These are phyloP conservation scores for Epinotia ramella DNA, from an alignment of 2,888 invertebrate genomes.

Conservation along the genomic window DNA sequence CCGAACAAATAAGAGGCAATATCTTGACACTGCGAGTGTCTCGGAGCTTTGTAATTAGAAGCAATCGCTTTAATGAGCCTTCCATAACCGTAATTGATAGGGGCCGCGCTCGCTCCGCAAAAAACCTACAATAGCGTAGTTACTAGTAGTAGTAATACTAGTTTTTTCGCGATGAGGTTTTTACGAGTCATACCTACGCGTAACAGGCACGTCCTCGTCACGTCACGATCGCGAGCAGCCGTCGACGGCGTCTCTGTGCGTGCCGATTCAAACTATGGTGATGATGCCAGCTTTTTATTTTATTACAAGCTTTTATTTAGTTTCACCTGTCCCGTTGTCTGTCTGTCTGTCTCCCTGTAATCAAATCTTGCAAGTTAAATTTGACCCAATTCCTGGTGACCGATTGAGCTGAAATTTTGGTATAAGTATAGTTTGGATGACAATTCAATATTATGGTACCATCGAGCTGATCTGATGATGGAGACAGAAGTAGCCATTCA, in stretches of 20 bases:
- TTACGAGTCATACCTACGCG: conserved; percentile 3
- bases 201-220: background rate
- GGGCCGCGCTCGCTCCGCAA: conserved; percentile 7
- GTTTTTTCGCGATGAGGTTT: conserved; percentile 16
- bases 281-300: background rate
- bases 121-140: conserved; percentile 21
- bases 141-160: conserved; percentile 6
- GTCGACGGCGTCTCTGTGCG: background rate
- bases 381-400: no score
- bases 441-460: no score
- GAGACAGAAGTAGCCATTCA: no score
- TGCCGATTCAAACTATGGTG: background rate
- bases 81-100: conserved; percentile 37
- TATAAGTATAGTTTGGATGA: no score
- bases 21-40: conserved; percentile 28
- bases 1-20: conserved; percentile 30
- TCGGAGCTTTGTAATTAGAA: conserved; percentile 27
- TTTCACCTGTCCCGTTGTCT: no score
- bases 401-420: no score
- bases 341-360: no score
- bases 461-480: no score
- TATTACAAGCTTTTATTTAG: no score
- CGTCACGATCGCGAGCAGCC: background rate
- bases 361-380: no score
- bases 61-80: conserved; percentile 31